These are phyloP conservation scores for Hirundo rustica DNA, from an alignment of 2,797 vertebrate genomes.

Conservation along the genomic window DNA sequence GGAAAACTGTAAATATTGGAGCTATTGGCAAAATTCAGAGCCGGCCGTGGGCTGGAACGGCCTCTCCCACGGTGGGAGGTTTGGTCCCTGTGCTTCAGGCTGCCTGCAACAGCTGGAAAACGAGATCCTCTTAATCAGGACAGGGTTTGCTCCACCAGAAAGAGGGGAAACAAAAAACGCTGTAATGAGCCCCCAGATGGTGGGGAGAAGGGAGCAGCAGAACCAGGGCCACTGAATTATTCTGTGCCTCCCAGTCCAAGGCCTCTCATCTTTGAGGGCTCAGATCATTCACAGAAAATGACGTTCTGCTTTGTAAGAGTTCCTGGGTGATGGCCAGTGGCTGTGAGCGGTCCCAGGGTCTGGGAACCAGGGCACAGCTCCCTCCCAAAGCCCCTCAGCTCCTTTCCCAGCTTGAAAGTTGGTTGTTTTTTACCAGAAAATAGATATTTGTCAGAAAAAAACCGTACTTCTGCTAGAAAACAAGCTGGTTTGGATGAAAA, in stretches of 20 bases:
- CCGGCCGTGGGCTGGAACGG: background rate
- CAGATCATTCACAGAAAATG: background rate
- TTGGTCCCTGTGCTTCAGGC: background rate
- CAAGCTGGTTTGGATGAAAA: background rate
- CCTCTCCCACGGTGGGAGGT: conserved; percentile 33
- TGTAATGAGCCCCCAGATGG: background rate
- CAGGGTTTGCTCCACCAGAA: background rate
- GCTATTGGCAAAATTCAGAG: background rate
- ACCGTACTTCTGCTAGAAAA: background rate
- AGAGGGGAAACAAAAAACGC: background rate
- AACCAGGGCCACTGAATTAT: background rate
- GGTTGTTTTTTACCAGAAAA: background rate
- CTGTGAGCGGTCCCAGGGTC: background rate
- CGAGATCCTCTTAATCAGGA: background rate
- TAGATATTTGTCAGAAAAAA: background rate
- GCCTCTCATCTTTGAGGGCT: background rate
- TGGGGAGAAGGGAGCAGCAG: background rate
- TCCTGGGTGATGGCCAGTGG: background rate
- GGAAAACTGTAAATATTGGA: conserved; percentile 47
- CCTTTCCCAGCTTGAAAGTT: background rate
- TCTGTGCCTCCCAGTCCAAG: background rate
- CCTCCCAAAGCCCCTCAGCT: background rate
- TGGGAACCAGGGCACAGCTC: background rate
- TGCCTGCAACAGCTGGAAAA: conserved; percentile 12
- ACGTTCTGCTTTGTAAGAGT: background rate